Base-by-base conservation (phyloP, 2,113 vertebrate genomes). In the Microtus richardsoni region DNA sequence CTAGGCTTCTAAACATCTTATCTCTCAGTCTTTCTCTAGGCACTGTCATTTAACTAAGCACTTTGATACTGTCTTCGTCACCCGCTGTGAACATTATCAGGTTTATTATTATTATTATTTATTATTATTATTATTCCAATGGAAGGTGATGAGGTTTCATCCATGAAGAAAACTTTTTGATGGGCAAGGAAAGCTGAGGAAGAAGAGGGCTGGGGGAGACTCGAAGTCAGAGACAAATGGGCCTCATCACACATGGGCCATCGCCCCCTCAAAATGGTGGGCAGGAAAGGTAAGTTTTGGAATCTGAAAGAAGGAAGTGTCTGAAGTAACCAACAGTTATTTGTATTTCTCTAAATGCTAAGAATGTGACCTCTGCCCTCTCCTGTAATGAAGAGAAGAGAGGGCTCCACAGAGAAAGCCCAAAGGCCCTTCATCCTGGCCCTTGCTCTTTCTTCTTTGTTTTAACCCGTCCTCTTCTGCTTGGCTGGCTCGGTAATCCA, bases 301-400 rank as follows among this genome's bases (percentile, higher is more conserved):
- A 93, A 83, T 66, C 13, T 13, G 87, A 60, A 68, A 39, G 68
- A 92, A 97, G 91, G 41, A 60, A 22, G 21, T 8, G 49, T 83
- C 95, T 79, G 77, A 49, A 36, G 89, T 77, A 80, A 39, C 66
- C 71, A 93, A n/a, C 33, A 39, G 94, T 28, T 93, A 73, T 88
- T 89, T 70, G 80, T 66, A 41, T 60, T 95, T 73, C 54, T 79
- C 58, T 90, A 71, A 95, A 95, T 60, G 88, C 19, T 19, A 70
- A 96, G 95, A 95, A 96, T 97, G 93, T 95, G 97, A 93, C 96
- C 97, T 97, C 62, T 96, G 96, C 33, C 96, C 97, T 88, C 84
- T 88, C 49, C 14, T 7, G 33, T 90, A 97, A 97, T 92, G 93
- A 88, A 78, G 84, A 85, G 62, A 30, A 36, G 90, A 66, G 80